phyloP scores from a whole-genome alignment of 2,888 invertebrate genomes.

The Drosophila yooni region DNA sequence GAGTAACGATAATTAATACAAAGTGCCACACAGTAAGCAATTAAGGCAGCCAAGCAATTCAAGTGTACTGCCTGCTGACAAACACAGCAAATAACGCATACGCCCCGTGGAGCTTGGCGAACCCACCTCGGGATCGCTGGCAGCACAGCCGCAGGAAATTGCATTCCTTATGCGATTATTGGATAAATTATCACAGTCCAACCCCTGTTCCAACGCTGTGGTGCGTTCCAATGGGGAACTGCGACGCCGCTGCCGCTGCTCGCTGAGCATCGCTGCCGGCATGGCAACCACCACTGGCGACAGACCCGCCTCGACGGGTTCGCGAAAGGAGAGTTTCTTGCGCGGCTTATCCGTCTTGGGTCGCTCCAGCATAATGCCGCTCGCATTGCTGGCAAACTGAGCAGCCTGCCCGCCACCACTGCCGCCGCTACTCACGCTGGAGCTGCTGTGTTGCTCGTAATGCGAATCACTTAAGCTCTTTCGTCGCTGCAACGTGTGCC shows the following conservation, averaged over 20 bases:
- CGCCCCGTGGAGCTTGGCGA: constrained; percentile 36
- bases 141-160: constrained; percentile 53
- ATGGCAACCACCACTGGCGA: constrained; percentile 41
- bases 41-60: constrained; percentile 36
- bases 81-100: constrained; percentile 55
- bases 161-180: constrained; percentile 76
- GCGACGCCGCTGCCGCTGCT: constrained; percentile 61
- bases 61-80: constrained; percentile 6
- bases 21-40: constrained; percentile 41
- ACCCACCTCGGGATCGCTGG: constrained; percentile 70
- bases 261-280: constrained; percentile 39
- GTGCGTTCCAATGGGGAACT: constrained; percentile 76
- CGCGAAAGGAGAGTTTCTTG: constrained; percentile 94
- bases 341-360: constrained; percentile 87
- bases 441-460: constrained; percentile 72
- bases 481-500: constrained; percentile 72
- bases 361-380: constrained; percentile 74
- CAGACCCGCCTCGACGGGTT: constrained; percentile 86
- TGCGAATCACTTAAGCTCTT: constrained; percentile 77
- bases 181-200: constrained; percentile 74
- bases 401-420: constrained; percentile 86
- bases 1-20: constrained; percentile 51
- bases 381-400: constrained; percentile 35
- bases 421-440: constrained; percentile 81
- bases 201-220: constrained; percentile 6